Conservation (phyloP, 37 sponge, comb jelly and placozoan genomes). For the Aplysina aerophoba region DNA sequence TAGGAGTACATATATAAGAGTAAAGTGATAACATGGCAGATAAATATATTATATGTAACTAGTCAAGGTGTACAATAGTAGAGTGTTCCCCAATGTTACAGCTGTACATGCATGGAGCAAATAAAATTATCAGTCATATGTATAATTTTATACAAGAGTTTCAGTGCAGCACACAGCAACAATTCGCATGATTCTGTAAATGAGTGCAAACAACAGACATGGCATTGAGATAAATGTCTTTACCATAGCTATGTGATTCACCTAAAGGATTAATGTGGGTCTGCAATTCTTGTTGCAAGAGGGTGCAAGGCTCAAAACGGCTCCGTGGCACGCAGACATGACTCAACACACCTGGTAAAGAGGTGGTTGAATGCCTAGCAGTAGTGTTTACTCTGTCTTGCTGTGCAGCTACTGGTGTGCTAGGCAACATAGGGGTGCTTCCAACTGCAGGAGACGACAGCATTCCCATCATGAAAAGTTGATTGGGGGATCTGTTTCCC, state of each 20-base stretch:
- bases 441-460: neutral
- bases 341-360: constrained; percentile 8
- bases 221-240: constrained; percentile 32
- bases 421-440: constrained; percentile 8
- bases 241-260: constrained; percentile 19
- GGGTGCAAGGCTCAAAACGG: neutral
- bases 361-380: neutral
- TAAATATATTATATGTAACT: too few species aligned
- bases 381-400: neutral
- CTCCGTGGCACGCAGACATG: constrained; percentile 19
- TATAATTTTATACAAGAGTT: too few species aligned
- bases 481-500: constrained; percentile 18
- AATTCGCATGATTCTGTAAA: constrained; percentile 6
- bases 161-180: constrained; percentile 9
- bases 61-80: too few species aligned
- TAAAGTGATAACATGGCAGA: too few species aligned
- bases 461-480: constrained; percentile 15
- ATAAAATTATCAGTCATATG: too few species aligned
- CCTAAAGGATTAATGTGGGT: constrained; percentile 18
- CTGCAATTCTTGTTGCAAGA: constrained; percentile 29
- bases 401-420: constrained; percentile 12
- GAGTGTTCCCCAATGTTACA: too few species aligned
- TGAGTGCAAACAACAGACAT: constrained; percentile 19
- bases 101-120: too few species aligned
- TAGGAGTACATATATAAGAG: too few species aligned